These are phyloP conservation scores for Pelosia muscerda DNA, from an alignment of 2,888 invertebrate genomes.

Conservation along the genomic window DNA sequence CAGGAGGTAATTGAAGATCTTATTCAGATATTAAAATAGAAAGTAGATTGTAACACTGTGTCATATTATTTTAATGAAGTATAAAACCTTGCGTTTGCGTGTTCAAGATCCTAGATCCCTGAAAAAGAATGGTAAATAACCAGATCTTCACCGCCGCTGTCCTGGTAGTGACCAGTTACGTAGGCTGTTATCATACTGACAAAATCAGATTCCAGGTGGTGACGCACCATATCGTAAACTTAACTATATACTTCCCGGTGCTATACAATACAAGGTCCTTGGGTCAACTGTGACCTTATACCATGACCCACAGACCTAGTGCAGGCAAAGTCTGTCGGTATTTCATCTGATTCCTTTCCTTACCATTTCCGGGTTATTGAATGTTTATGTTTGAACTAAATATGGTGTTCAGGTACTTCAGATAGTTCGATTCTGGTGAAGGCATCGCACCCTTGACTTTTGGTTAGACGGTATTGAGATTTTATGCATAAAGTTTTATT, in stretches of 20 bases:
- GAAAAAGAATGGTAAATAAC: no score
- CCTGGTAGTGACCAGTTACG: no score
- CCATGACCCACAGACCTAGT: neutral
- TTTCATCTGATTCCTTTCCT: neutral
- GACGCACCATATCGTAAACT: neutral
- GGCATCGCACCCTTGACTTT: neutral
- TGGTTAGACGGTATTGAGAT: neutral
- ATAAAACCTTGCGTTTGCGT: no score
- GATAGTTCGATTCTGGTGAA: neutral
- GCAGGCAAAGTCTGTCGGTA: neutral
- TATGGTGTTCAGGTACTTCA: neutral
- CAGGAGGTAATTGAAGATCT: conserved; percentile 68
- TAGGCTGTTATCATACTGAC: no score
- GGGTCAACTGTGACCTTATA: neutral
- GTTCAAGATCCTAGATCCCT: no score
- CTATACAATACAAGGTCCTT: no score
- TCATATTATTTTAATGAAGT: neutral
- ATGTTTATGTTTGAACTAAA: neutral
- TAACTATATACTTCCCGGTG: no score
- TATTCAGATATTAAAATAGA: neutral
- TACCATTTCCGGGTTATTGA: neutral
- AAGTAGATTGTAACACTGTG: neutral
- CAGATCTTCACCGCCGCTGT: neutral
- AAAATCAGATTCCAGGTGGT: neutral
- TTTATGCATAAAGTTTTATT: neutral